Conservation (phyloP, 1,140 invertebrate species). For the Periplaneta americana region DNA sequence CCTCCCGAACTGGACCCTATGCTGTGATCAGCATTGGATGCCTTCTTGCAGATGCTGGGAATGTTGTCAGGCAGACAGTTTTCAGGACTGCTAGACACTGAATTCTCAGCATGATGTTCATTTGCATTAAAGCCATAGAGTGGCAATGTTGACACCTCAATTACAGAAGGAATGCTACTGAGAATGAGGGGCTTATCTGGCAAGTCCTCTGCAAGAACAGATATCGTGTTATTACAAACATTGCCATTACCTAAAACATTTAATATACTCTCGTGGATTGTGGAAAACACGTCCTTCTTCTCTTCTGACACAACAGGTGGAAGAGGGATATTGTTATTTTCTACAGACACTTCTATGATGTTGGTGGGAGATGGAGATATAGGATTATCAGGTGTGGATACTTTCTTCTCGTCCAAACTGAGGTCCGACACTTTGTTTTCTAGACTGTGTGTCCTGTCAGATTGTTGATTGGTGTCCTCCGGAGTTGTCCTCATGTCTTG, state of each 20-base stretch:
- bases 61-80: not conserved
- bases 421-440: conserved; percentile 21
- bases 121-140: not conserved
- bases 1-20: not conserved
- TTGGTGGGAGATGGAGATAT: not conserved
- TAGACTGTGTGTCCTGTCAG: not conserved
- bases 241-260: not conserved
- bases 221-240: not conserved
- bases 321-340: not conserved
- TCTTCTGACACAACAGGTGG: not conserved
- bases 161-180: not conserved
- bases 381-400: not conserved
- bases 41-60: not conserved
- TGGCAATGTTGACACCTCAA: not conserved
- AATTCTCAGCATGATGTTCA: not conserved
- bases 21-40: not conserved
- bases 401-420: conserved; percentile 12
- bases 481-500: not conserved
- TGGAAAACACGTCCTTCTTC: not conserved
- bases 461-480: not conserved
- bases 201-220: not conserved
- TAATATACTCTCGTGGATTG: not conserved
- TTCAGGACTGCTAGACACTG: not conserved
- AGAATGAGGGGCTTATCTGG: not conserved
- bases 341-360: not conserved